A percentile compares a stretch with the other conserved stretches of the same genome.
These are phyloP conservation scores for Protobothrops flavoviridis DNA, from an alignment of 2,113 vertebrate species.

Conservation along the genomic window DNA sequence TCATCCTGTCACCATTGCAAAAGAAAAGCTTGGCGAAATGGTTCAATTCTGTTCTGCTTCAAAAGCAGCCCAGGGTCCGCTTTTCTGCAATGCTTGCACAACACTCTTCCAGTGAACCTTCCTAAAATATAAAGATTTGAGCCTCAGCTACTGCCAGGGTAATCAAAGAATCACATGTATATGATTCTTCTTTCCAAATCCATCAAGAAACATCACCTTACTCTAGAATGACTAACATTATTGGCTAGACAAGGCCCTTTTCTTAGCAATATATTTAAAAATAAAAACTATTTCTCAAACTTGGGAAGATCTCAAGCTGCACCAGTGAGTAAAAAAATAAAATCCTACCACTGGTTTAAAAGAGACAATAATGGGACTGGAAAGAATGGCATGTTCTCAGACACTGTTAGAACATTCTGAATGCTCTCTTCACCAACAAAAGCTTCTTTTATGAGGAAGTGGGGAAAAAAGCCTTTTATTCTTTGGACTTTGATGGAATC, in stretches of 20 bases:
- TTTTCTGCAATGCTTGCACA: neutral
- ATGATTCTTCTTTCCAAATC: neutral
- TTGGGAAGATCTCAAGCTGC: neutral
- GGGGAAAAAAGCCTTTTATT: conserved; percentile 44
- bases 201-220: neutral
- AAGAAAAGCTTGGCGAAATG: neutral
- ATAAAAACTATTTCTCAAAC: neutral
- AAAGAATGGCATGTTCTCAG: conserved; percentile 28
- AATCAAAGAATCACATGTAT: neutral
- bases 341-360: neutral
- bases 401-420: neutral
- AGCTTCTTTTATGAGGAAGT: conserved; percentile 59
- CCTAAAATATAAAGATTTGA: neutral
- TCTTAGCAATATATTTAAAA: rapidly evolving
- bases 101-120: neutral
- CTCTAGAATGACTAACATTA: neutral
- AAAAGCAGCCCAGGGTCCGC: neutral
- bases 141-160: neutral
- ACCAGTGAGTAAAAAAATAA: rapidly evolving
- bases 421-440: conserved; percentile 56
- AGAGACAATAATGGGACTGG: neutral
- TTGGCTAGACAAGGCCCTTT: rapidly evolving
- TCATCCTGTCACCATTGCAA: neutral
- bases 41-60: neutral
- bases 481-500: conserved; percentile 50